Evolutionary conservation across 1,140 invertebrate genomes (phyloP).

Genomic region (Elysia chlorotica): DNA sequence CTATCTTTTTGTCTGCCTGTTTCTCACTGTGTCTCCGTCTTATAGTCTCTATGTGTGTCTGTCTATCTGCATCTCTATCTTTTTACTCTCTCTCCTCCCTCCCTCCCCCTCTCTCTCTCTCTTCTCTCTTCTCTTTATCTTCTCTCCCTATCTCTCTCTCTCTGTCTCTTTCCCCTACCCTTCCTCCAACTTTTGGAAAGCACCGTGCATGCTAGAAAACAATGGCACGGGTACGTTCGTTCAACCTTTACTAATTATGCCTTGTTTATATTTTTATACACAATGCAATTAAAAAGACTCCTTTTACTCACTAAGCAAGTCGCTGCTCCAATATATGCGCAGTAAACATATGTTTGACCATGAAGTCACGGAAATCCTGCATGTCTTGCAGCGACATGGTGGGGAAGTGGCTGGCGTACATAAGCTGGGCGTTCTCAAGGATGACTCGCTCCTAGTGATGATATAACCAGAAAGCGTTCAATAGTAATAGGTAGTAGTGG

Average conservation of each 20-base stretch:
- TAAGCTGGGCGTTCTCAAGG: not conserved
- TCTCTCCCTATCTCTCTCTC: slow-evolving; percentile 7
- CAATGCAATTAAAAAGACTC: no score
- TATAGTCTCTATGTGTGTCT: not conserved
- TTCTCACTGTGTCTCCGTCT: not conserved
- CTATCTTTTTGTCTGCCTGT: not conserved
- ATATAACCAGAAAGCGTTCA: no score
- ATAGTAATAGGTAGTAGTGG: no score
- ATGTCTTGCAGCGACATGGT: not conserved
- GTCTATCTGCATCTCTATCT: not conserved
- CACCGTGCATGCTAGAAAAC: not conserved
- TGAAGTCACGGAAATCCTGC: not conserved
- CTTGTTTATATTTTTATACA: no score
- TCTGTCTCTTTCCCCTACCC: not conserved
- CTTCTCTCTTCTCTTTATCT: not conserved
- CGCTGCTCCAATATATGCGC: slow-evolving; percentile 11
- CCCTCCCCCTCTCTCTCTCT: not conserved
- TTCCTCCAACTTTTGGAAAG: not conserved
- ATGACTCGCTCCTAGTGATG: not conserved
- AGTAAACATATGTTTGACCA: slow-evolving; percentile 4
- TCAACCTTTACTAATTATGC: no score
- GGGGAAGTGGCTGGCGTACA: slow-evolving; percentile 4
- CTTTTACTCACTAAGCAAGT: not conserved
- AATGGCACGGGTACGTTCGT: not conserved
- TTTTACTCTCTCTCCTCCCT: not conserved